Evolutionary conservation across 1,140 invertebrate species (phyloP).

Genomic region (Pseudomyrmex gracilis): DNA sequence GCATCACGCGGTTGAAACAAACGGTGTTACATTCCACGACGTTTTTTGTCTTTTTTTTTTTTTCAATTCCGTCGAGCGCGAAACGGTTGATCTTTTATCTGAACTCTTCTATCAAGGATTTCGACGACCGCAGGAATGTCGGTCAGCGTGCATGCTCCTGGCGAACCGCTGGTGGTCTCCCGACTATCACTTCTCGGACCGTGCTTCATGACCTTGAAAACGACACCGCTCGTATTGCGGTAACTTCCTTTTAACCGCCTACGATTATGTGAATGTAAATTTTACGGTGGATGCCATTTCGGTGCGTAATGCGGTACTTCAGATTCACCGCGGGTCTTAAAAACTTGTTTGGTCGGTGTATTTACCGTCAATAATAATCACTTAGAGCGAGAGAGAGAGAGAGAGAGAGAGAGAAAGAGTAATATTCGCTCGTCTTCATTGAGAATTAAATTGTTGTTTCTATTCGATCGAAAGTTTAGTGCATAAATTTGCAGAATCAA

Average conservation of each 20-base stretch:
- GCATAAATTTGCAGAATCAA: neutral
- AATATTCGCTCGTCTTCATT: neutral
- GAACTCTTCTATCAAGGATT: constrained; percentile 58
- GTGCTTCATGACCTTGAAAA: constrained; percentile 47
- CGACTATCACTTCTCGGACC: neutral
- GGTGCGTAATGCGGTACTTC: constrained; percentile 31
- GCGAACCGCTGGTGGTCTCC: constrained; percentile 68
- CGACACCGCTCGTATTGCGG: constrained; percentile 46
- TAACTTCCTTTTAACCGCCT: constrained; percentile 34
- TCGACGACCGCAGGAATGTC: constrained; percentile 75
- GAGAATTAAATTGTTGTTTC: neutral
- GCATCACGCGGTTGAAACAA: neutral
- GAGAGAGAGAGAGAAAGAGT: neutral
- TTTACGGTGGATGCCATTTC: constrained; percentile 43
- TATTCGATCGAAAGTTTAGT: neutral
- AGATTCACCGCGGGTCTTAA: constrained; percentile 21
- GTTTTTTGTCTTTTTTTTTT: neutral
- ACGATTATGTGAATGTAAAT: constrained; percentile 50
- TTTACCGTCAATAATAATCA: neutral
- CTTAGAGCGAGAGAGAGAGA: no score
- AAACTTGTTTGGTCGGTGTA: neutral
- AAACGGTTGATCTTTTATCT: constrained; percentile 32
- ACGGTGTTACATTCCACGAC: neutral
- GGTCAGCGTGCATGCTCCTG: constrained; percentile 68
- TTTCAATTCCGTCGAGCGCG: neutral